Evolutionary conservation across 2,113 vertebrate genomes (phyloP).

Genomic region (Pluvialis apricaria): DNA sequence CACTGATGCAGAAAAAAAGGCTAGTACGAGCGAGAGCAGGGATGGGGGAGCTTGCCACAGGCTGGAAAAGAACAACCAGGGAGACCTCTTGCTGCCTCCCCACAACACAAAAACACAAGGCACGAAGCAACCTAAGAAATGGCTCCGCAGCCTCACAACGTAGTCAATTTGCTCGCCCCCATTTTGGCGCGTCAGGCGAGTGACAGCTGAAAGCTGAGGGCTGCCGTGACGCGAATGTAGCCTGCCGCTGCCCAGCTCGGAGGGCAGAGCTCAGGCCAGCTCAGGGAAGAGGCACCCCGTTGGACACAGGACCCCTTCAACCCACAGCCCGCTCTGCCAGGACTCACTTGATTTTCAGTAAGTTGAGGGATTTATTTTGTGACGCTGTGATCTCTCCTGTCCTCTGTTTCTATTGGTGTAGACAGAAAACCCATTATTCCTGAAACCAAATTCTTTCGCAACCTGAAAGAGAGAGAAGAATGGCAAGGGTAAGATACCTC

Average conservation of each 20-base stretch:
- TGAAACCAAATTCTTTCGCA: slow-evolving; percentile 96
- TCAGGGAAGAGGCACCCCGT: not conserved
- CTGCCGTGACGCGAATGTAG: no score
- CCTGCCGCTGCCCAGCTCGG: not conserved
- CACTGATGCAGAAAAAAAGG: not conserved
- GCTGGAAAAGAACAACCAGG: not conserved
- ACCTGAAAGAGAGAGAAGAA: slow-evolving; percentile 75
- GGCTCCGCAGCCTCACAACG: rapidly evolving
- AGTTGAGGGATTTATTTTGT: slow-evolving; percentile 88
- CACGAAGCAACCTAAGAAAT: not conserved
- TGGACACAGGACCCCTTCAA: not conserved
- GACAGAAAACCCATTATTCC: slow-evolving; percentile 91
- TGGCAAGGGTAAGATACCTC: not conserved
- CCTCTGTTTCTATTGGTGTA: slow-evolving; percentile 95
- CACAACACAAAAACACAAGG: not conserved
- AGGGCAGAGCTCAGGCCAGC: not conserved
- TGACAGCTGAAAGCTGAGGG: not conserved
- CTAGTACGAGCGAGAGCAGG: not conserved
- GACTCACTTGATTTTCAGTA: slow-evolving; percentile 97
- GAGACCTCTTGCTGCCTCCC: not conserved
- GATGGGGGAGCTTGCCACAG: not conserved
- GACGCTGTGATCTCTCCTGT: slow-evolving; percentile 89
- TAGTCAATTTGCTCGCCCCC: no score
- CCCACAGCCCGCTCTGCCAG: rapidly evolving
- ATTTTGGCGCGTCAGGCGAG: not conserved